phyloP scores from a whole-genome alignment of 2,797 vertebrate species.

The Numenius phaeopus region DNA sequence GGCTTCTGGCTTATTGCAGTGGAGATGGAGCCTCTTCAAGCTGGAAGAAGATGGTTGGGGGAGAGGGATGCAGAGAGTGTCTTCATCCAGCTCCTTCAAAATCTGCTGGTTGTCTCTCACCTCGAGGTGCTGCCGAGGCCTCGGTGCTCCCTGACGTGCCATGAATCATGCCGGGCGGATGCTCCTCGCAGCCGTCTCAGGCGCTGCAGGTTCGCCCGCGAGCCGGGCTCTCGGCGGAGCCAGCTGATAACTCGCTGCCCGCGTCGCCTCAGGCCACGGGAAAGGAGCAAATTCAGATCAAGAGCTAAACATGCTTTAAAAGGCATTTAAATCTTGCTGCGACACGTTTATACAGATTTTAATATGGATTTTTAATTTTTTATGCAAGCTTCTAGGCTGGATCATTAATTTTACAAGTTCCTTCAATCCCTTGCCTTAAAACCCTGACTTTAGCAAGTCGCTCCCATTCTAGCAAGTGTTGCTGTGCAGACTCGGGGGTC shows the following conservation, averaged over 20 bases:
- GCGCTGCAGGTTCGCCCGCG: accelerated
- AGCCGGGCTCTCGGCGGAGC: accelerated
- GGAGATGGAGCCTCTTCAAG: neutral
- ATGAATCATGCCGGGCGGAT: accelerated
- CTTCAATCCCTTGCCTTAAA: neutral
- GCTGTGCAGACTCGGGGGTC: neutral
- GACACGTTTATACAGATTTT: conserved; percentile 48
- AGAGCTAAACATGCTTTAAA: conserved; percentile 17
- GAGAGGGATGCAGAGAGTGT: neutral
- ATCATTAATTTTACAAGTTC: conserved; percentile 48
- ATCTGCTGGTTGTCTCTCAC: neutral
- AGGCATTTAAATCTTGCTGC: conserved; percentile 1
- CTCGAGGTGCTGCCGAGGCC: neutral
- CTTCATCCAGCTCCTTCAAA: neutral
- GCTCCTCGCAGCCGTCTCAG: neutral
- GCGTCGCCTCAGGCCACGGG: accelerated
- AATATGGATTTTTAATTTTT: conserved; percentile 64
- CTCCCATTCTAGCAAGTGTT: neutral
- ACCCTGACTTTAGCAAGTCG: neutral
- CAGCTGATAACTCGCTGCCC: neutral
- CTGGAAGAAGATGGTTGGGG: neutral
- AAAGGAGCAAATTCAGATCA: neutral
- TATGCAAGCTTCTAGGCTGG: conserved; percentile 22
- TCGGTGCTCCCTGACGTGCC: neutral
- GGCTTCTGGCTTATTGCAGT: neutral